Conservation (phyloP, 1,140 invertebrate species). For the Cataglyphis hispanica region DNA sequence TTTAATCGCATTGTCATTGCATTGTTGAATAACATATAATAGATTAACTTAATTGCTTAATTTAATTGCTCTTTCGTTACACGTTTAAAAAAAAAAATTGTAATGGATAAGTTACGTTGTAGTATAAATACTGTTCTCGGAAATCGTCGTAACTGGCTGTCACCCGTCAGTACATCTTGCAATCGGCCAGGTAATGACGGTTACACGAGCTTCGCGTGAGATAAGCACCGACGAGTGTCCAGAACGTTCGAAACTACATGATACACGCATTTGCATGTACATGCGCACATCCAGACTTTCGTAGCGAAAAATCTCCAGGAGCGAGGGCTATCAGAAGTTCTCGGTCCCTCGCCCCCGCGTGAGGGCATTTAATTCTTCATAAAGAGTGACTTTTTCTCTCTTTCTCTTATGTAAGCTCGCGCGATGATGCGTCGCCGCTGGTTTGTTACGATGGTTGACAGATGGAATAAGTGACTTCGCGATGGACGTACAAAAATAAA, state of each 20-base stretch:
- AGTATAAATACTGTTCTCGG: slow-evolving; percentile 40
- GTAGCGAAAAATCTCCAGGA: not conserved
- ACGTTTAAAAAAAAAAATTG: not conserved
- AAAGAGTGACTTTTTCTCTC: not conserved
- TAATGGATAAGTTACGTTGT: slow-evolving; percentile 1
- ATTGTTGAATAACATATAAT: slow-evolving; percentile 11
- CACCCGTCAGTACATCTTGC: slow-evolving; percentile 34
- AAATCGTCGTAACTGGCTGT: slow-evolving; percentile 56
- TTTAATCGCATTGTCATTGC: slow-evolving; percentile 1
- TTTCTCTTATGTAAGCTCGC: not conserved
- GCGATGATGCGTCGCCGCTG: slow-evolving; percentile 39
- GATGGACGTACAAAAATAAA: slow-evolving; percentile 45
- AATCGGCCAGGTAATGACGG: slow-evolving; percentile 48
- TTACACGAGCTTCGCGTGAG: slow-evolving; percentile 63
- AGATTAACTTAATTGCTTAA: slow-evolving; percentile 24
- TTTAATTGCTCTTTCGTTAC: not conserved
- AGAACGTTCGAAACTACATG: slow-evolving; percentile 52
- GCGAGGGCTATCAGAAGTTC: not conserved
- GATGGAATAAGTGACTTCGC: slow-evolving; percentile 50
- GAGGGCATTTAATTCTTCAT: slow-evolving; percentile 51
- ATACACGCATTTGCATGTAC: slow-evolving; percentile 63
- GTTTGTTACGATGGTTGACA: slow-evolving; percentile 22
- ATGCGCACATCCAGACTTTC: not conserved
- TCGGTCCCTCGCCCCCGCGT: not conserved
- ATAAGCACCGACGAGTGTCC: slow-evolving; percentile 67